Evolutionary conservation across 1,140 invertebrate species (phyloP), one percentile per base, ranked within the genome.

Genomic region (Conus betulinus): DNA sequence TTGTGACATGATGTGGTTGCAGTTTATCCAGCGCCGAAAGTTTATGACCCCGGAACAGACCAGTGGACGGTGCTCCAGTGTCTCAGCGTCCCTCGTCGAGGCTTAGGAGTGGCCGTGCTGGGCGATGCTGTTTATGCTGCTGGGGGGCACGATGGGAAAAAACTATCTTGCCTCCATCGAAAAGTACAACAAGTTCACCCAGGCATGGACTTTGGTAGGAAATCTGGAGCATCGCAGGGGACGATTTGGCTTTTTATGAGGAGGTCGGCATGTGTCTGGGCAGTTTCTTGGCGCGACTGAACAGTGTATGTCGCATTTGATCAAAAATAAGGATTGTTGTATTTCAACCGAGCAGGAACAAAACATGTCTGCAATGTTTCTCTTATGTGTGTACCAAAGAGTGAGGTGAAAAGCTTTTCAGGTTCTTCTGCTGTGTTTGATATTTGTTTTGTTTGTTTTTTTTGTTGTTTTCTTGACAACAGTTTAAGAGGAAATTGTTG

Each of bases 111-210:
- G 15, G 85, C 82, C 13, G 78, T 84, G 7, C 71, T 85, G 76
- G 88, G 88, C 20, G 88, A 57, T n/a, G 74, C 87, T 27, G 23
- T 89, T 20, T 89, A 90, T 57, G 82, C 82, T n/a, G 81, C 88
- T n/a, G 88, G 88, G n/a, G 86, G 88, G 15, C 88, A 89, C 85
- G 89, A 90, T 85, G 88, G 88, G 13, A 91, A 85, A n/a, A 53
- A 27, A 20, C 11, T 84, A 88, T 20, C 79, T 89, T 60, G 79
- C 79, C 51, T 67, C 78, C 51, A 84, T 89, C 52, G 63, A 87
- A 27, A 89, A 87, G 53, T 91, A 83, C 79, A 87, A 88, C 81
- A 85, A 74, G 39, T 27, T 79, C 27, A 88, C 53, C 3, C 79
- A 84, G 39, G 87, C 85, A 8, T 91, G 90, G 90, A 63, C 78